These are phyloP conservation scores for Drosophila conformis DNA, from an alignment of 2,888 invertebrate species.

Conservation along the genomic window DNA sequence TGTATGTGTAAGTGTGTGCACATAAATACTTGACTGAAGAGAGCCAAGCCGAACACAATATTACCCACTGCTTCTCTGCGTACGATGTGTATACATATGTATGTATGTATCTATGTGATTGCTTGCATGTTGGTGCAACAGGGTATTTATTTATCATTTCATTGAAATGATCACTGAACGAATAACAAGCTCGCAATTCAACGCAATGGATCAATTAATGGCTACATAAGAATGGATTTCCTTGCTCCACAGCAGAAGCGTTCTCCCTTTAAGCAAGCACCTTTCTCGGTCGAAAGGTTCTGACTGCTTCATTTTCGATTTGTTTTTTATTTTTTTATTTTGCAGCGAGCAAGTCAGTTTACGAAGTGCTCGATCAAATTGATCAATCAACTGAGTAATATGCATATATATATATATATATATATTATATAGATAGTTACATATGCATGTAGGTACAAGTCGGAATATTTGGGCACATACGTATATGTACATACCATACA, in stretches of 20 bases:
- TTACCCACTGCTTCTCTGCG: neutral
- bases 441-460: neutral
- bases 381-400: neutral
- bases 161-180: neutral
- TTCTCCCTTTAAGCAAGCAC: neutral
- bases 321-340: neutral
- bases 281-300: too few relatives aligned
- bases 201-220: neutral
- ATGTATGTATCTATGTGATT: slow-evolving; percentile 3
- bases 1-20: neutral
- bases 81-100: too few relatives aligned
- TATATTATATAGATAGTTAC: too few relatives aligned
- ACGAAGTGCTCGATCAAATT: neutral
- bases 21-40: neutral
- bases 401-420: neutral
- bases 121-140: neutral
- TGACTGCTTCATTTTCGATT: neutral
- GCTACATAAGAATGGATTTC: neutral
- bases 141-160: neutral
- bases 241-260: neutral
- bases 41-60: neutral
- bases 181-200: neutral
- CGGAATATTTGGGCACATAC: neutral
- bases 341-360: neutral
- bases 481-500: neutral